Conservation (phyloP, 2,113 vertebrate genomes). For the Myanophis thanlyinensis region DNA sequence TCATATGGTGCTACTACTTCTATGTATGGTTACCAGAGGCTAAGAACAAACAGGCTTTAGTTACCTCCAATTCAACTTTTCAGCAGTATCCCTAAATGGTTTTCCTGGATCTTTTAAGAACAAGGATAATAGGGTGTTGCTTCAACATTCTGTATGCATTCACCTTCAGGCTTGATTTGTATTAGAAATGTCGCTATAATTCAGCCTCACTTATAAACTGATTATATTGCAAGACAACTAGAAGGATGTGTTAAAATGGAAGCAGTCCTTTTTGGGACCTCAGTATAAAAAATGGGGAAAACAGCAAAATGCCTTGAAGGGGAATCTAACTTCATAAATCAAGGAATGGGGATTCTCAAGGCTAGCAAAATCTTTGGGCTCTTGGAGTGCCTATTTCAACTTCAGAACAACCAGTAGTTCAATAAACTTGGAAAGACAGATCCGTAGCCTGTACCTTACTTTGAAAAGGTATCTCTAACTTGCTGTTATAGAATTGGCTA, state of each 20-base stretch:
- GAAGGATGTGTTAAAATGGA: neutral
- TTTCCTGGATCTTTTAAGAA: neutral
- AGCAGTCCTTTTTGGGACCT: too few relatives aligned
- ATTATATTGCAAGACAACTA: neutral
- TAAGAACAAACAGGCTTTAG: neutral
- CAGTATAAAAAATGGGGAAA: neutral
- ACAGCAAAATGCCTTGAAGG: neutral
- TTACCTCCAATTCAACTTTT: neutral
- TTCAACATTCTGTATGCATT: neutral
- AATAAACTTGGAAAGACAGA: neutral
- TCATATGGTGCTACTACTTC: neutral
- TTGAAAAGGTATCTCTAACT: neutral
- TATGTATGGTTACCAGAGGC: neutral
- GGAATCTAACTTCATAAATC: neutral
- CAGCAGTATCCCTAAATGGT: neutral
- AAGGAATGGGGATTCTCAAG: neutral
- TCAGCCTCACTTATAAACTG: neutral
- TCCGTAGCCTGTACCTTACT: neutral
- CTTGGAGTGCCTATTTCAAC: neutral
- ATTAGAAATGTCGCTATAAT: neutral
- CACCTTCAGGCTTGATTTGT: neutral
- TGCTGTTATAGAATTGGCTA: neutral
- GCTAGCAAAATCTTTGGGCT: neutral
- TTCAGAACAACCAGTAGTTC: neutral
- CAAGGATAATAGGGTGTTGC: neutral